A percentile compares a stretch with the other conserved stretches of the same genome.
These are phyloP conservation scores for Numida meleagris DNA, from an alignment of 2,113 vertebrate species.

Conservation along the genomic window DNA sequence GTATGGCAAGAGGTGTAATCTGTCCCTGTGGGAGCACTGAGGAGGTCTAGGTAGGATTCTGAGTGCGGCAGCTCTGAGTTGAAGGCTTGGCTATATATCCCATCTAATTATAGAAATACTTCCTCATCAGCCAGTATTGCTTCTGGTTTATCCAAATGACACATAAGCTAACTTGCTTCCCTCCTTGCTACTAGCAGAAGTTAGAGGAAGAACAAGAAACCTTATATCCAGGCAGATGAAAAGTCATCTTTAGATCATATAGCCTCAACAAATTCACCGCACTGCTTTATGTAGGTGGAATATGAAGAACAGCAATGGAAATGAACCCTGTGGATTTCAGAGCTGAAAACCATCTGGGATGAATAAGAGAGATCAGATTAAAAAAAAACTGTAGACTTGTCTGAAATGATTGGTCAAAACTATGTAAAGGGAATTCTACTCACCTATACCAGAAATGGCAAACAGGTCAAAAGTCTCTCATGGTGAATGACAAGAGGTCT, in stretches of 20 bases:
- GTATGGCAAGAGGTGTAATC: neutral
- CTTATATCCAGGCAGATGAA: neutral
- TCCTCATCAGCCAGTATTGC: neutral
- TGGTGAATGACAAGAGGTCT: neutral
- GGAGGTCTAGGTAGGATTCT: neutral
- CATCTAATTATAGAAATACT: neutral
- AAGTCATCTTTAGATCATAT: neutral
- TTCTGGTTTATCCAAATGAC: conserved; percentile 16
- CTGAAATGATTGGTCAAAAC: neutral
- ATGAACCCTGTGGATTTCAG: neutral
- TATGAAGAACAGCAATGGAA: neutral
- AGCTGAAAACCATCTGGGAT: neutral
- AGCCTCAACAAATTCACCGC: neutral
- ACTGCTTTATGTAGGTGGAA: neutral
- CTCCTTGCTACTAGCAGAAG: conserved; percentile 4
- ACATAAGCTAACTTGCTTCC: neutral
- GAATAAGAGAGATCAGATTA: neutral
- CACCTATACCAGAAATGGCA: neutral
- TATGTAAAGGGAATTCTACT: neutral
- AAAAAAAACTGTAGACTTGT: neutral
- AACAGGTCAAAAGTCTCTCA: neutral
- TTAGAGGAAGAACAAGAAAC: neutral
- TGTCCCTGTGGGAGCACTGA: neutral
- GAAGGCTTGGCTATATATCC: neutral
- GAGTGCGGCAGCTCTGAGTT: neutral